Evolutionary conservation across 2,888 invertebrate genomes (phyloP), one percentile per base, ranked within the genome.

Genomic region (Amiota mariae): DNA sequence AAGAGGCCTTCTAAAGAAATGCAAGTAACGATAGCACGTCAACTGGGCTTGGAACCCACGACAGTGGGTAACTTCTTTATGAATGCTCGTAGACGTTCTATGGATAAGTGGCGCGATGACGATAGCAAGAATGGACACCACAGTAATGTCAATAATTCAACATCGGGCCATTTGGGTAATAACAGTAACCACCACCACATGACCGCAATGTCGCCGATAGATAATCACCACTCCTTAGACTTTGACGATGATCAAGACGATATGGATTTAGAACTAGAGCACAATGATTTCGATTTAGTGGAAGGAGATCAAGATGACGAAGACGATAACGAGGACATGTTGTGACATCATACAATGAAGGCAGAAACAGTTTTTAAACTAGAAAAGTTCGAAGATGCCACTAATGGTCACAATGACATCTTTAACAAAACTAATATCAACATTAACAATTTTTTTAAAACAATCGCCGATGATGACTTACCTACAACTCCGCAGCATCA

Each of bases 11-110:
- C 98, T 82, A 99, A 99, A 92, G 99, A 99, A 92, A 99, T 99
- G 98, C 99, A 99, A 92, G 98, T 98, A 87, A 98, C 98, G 86
- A 99, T 99, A 91, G 98, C 98, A 47, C 93, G 98, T 82, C 98
- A 99, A 90, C 92, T 99, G 85, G 98, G 98, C 77, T 92, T 99
- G 81, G 98, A 98, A 89, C 98, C 98, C 72, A 98, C 98, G 72
- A 99, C 99, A 12, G 98, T 99, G 75, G 98, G 99, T 70, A 99
- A 99, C 91, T 99, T 99, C 93, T 99, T 99, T 92, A 99, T 99
- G 99, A 99, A 99, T 91, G 99, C 99, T n/a, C 93, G 99, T 76
- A 93, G 99, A 82, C 93, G 99, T 80, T 96, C 96, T 3, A 96
- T 96, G 96, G 99, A 99, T 91, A 99, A 98, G 88, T 99, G 98